phyloP scores from a whole-genome alignment of 2,113 vertebrate species.

The Oceanodroma tethys region DNA sequence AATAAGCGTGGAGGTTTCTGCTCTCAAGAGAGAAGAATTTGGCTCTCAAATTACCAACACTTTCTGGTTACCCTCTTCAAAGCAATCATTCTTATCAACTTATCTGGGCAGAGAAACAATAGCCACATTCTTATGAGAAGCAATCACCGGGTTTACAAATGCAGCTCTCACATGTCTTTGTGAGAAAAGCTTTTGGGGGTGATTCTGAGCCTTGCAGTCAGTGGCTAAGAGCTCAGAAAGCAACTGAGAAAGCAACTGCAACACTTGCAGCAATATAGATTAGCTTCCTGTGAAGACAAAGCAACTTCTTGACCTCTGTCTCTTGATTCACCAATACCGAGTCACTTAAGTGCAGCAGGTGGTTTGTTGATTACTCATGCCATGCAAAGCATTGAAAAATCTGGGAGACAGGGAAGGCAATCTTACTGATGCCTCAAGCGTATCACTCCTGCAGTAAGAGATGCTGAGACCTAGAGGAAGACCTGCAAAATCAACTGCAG shows the following conservation, averaged over 20 bases:
- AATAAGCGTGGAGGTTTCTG: background rate
- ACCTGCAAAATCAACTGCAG: background rate
- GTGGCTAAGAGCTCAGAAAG: background rate
- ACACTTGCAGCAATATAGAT: background rate
- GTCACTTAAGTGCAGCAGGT: background rate
- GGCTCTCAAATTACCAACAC: background rate
- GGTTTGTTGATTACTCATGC: background rate
- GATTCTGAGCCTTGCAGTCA: background rate
- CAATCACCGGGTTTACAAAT: background rate
- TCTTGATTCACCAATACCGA: background rate
- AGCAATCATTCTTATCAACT: slow-evolving; percentile 8
- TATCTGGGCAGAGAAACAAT: slow-evolving; percentile 31
- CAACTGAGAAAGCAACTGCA: background rate
- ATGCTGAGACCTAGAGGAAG: background rate
- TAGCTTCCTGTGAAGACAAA: background rate
- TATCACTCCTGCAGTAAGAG: background rate
- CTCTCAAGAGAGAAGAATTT: background rate
- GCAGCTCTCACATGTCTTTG: background rate
- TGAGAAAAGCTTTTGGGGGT: background rate
- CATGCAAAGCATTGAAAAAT: background rate
- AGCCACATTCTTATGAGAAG: background rate
- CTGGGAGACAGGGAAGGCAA: background rate
- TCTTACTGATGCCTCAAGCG: background rate
- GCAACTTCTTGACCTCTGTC: background rate
- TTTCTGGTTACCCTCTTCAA: background rate